Percentiles rank a stretch among this genome's conserved stretches.
Evolutionary conservation across 2,113 vertebrate species (phyloP).

Genomic region (Spilogale gracilis): DNA sequence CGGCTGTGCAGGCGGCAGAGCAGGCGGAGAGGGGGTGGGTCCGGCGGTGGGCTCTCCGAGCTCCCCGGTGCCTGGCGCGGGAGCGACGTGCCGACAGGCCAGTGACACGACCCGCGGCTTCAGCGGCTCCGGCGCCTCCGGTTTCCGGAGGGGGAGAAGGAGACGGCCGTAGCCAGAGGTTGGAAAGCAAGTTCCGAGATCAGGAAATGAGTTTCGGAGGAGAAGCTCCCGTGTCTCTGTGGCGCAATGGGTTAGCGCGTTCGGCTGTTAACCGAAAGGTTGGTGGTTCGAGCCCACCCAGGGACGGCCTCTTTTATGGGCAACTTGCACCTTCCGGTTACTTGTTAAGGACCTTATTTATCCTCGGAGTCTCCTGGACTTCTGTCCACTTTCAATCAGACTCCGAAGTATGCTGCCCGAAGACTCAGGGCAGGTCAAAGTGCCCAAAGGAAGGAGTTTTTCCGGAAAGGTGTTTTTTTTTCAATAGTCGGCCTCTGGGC

Average conservation of each 20-base stretch:
- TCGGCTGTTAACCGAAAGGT: slow-evolving; percentile 72
- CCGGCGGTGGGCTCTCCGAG: neutral
- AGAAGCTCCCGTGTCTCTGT: accelerated
- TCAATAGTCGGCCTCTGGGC: accelerated
- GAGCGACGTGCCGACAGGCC: neutral
- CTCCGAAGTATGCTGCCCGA: accelerated
- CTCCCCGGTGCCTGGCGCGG: too few species aligned
- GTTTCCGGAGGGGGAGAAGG: accelerated
- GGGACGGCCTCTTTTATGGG: neutral
- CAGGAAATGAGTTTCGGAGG: accelerated
- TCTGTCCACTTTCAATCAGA: neutral
- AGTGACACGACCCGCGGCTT: neutral
- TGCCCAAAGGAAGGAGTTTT: neutral
- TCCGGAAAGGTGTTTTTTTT: neutral
- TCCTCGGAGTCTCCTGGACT: neutral
- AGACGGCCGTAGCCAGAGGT: neutral
- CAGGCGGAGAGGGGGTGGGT: neutral
- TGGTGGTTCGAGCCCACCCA: slow-evolving; percentile 71
- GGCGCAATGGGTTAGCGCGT: slow-evolving; percentile 68
- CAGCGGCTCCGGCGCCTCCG: neutral
- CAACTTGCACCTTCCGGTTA: neutral
- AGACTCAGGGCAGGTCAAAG: neutral
- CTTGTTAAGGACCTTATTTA: neutral
- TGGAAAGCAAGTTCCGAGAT: neutral
- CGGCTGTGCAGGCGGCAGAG: too few species aligned